Evolutionary conservation across 2,113 vertebrate genomes (phyloP), one percentile per base, ranked within the genome.

Genomic region (Micromys minutus): DNA sequence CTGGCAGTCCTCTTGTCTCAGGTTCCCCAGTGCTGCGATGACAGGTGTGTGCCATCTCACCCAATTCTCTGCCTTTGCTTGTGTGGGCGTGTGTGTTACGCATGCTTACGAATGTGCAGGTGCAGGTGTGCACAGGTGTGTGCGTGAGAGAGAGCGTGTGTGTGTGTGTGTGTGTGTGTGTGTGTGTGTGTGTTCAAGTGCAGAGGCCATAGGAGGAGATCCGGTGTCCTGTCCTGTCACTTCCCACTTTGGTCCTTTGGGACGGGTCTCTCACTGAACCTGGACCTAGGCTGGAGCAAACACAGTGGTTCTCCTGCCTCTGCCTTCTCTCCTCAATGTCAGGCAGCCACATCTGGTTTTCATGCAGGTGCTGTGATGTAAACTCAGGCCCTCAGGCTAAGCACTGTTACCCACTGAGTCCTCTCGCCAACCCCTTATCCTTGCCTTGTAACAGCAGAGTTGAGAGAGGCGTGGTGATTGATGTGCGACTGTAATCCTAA

Each of bases 381-480:
- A 61, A 61, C n/a, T 42, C 80, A 42, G 55, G 57, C n/a, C 52
- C 79, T 59, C 79, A 7, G 24, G 36, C 52, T 55, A 55, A 81
- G 36, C 21, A 34, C 31, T 67, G 16, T 67, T 11, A 67, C 65
- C 65, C 31, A 67, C 65, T 36, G 65, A 36, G 13, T 31, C 79
- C 29, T 15, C 79, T 83, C 11, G 3, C 22, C 52, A 81, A 9
- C 1, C 39, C 24, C 39, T 31, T 83, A 29, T 42, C n/a, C n/a
- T 29, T 63, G 45, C 81, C 39, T 34, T 22, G 24, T 45, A 59
- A 74, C 39, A 87, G 50, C 81, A 69, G n/a, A 50, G 47, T 34
- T 83, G n/a, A 39, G 31, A 36, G 0, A 24, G 47, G 34, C 0
- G 0, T 7, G 65, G 13, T 6, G 21, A n/a, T 16, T 6, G 21